These are phyloP conservation scores for Trissolcus basalis DNA, from an alignment of 1,140 invertebrate species.

Conservation along the genomic window DNA sequence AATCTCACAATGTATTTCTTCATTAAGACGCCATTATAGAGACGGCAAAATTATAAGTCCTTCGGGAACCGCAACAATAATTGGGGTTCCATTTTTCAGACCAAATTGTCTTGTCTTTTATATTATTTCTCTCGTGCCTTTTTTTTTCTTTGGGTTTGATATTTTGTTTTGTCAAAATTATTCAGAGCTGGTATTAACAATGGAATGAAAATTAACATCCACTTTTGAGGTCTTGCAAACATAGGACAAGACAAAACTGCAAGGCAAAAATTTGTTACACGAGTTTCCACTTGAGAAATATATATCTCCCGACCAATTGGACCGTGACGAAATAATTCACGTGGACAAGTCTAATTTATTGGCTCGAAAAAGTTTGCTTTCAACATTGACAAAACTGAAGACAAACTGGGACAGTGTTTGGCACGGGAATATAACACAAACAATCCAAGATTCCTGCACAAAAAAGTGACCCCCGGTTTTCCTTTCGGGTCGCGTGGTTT, in stretches of 20 bases:
- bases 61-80: conserved; percentile 40
- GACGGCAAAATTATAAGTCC: conserved; percentile 49
- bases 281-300: too few relatives aligned
- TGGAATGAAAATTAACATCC: too few relatives aligned
- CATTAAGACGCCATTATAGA: conserved; percentile 49
- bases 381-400: conserved; percentile 22
- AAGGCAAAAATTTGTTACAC: too few relatives aligned
- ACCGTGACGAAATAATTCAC: conserved; percentile 4
- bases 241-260: too few relatives aligned
- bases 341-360: conserved; percentile 6
- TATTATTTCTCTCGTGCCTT: neutral
- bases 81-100: conserved; percentile 1
- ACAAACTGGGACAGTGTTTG: conserved; percentile 19
- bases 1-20: conserved; percentile 61
- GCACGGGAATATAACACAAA: conserved; percentile 19
- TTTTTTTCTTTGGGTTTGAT: neutral
- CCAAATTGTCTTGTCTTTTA: neutral
- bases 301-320: neutral
- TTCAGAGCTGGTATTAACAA: too few relatives aligned
- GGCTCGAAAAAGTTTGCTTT: conserved; percentile 10
- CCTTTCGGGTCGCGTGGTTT: conserved; percentile 4
- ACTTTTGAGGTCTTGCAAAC: too few relatives aligned
- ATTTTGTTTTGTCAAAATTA: too few relatives aligned
- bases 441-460: conserved; percentile 23
- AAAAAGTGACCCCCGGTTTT: conserved; percentile 12